Evolutionary conservation across 2,797 vertebrate species (phyloP).

Genomic region (Hippopotamyrus pictus): DNA sequence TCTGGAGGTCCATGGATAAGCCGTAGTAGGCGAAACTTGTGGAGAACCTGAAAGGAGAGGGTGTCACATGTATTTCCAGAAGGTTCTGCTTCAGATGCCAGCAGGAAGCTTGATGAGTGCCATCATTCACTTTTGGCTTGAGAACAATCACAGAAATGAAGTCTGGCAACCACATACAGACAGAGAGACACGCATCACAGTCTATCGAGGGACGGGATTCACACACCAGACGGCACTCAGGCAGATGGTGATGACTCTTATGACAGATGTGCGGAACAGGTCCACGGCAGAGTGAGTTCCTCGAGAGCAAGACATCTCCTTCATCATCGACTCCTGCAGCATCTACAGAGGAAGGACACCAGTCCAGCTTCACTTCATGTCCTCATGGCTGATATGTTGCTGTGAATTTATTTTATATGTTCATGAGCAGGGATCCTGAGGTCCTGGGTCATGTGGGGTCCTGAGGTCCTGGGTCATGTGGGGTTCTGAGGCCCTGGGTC

Average conservation of each 20-base stretch:
- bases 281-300: conserved; percentile 57
- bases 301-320: conserved; percentile 59
- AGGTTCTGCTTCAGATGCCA: background rate
- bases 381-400: background rate
- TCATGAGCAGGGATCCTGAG: background rate
- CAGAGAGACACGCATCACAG: background rate
- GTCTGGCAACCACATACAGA: too few species aligned
- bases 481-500: too few species aligned
- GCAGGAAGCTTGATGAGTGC: background rate
- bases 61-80: background rate
- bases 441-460: too few species aligned
- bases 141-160: background rate
- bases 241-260: conserved; percentile 66
- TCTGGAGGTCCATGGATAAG: conserved; percentile 81
- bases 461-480: too few species aligned
- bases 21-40: conserved; percentile 87
- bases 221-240: conserved; percentile 71
- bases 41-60: conserved; percentile 66
- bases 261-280: conserved; percentile 65
- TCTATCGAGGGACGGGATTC: background rate
- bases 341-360: conserved; percentile 45
- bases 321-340: conserved; percentile 69
- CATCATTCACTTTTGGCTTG: background rate
- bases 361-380: background rate
- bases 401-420: background rate